Evolutionary conservation across 2,888 invertebrate species (phyloP).

Genomic region (Pogonocherus hispidulus): DNA sequence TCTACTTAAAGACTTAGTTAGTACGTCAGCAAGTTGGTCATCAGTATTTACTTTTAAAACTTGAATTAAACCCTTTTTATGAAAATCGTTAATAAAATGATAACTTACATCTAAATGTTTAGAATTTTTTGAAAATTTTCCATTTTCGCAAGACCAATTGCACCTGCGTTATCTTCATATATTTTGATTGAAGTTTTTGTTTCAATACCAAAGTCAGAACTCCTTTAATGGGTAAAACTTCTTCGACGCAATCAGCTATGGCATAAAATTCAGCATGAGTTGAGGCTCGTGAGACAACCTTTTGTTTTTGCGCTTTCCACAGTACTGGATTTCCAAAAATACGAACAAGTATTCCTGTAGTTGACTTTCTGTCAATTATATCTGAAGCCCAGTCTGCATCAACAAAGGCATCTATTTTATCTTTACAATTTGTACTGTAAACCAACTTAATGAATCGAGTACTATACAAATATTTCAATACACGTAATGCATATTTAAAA

Average conservation of each 20-base stretch:
- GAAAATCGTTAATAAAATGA: conserved; percentile 14
- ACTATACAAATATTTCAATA: not conserved
- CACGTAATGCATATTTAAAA: not conserved
- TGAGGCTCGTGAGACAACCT: not conserved
- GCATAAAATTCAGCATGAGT: no score
- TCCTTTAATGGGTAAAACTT: no score
- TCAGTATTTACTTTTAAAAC: conserved; percentile 4
- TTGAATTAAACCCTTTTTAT: not conserved
- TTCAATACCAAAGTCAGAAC: not conserved
- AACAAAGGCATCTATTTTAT: not conserved
- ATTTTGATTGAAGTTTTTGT: not conserved
- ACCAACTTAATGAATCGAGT: not conserved
- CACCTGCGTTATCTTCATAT: conserved; percentile 8
- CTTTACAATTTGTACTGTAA: not conserved
- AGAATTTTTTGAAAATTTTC: conserved; percentile 19
- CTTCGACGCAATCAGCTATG: no score
- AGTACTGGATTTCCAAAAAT: not conserved
- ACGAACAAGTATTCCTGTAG: not conserved
- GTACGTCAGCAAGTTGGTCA: conserved; percentile 9
- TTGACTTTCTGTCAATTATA: not conserved
- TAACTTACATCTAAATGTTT: conserved; percentile 16
- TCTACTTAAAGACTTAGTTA: conserved; percentile 3
- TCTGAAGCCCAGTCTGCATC: not conserved
- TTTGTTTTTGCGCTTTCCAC: not conserved
- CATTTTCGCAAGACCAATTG: conserved; percentile 16